A percentile compares a stretch with the other conserved stretches of the same genome.
These are phyloP conservation scores for Anser brachyrhynchus DNA, from an alignment of 2,113 vertebrate species.

Conservation along the genomic window DNA sequence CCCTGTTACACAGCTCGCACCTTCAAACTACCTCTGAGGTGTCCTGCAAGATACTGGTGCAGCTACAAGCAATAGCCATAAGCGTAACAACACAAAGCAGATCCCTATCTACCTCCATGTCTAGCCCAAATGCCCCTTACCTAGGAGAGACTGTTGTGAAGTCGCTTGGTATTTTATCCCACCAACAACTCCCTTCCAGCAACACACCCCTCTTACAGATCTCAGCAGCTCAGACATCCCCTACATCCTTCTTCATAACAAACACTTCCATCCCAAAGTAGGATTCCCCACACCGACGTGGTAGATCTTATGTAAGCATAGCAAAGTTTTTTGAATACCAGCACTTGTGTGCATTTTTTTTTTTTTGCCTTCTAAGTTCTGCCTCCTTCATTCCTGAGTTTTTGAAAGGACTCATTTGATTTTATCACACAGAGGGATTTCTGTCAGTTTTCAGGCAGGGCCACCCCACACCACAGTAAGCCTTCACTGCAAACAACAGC, in stretches of 20 bases:
- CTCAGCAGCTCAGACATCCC: neutral
- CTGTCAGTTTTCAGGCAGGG: neutral
- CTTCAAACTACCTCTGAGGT: neutral
- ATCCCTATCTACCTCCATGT: neutral
- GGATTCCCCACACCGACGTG: neutral
- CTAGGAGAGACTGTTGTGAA: neutral
- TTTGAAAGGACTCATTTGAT: neutral
- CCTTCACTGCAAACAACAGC: neutral
- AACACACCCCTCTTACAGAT: neutral
- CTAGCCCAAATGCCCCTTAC: neutral
- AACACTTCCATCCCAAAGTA: neutral
- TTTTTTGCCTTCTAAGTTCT: neutral
- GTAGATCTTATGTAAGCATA: neutral
- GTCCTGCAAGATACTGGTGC: neutral
- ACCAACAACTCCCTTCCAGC: fast-evolving
- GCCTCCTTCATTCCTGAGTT: neutral
- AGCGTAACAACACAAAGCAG: neutral
- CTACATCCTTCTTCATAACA: neutral
- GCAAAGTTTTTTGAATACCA: neutral
- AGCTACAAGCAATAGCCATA: neutral
- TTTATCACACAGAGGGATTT: neutral
- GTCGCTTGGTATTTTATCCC: neutral
- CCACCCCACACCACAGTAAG: neutral
- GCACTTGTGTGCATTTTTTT: neutral
- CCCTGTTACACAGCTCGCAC: neutral